A percentile compares a stretch with the other conserved stretches of the same genome.
Conservation (phyloP, 2,888 invertebrate genomes). For the Vesta saturnalis region DNA sequence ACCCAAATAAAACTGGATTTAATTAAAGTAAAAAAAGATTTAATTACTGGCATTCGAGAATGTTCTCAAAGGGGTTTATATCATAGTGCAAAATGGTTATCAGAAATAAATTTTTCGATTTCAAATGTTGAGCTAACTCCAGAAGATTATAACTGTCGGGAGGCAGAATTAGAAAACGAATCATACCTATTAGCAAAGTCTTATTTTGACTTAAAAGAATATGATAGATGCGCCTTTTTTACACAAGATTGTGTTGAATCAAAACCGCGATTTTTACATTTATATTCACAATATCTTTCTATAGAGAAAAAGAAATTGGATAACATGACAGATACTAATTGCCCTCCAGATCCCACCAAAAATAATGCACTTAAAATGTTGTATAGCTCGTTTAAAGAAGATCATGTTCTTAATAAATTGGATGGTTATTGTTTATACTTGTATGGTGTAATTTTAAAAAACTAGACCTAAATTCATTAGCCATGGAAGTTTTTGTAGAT, state of each 20-base stretch:
- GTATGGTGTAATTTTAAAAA: conserved; percentile 93
- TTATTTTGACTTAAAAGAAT: conserved; percentile 91
- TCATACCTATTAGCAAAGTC: conserved; percentile 83
- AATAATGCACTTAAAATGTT: conserved; percentile 67
- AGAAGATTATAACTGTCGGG: conserved; percentile 64
- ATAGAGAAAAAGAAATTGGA: conserved; percentile 91
- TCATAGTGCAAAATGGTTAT: conserved; percentile 88
- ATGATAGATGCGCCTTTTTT: conserved; percentile 86
- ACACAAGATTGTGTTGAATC: conserved; percentile 75
- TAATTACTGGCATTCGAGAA: conserved; percentile 73
- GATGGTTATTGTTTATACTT: conserved; percentile 91
- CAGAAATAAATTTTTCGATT: conserved; percentile 84
- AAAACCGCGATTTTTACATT: conserved; percentile 83
- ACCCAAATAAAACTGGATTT: conserved; percentile 51
- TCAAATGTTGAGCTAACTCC: conserved; percentile 70
- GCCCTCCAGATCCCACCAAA: conserved; percentile 68
- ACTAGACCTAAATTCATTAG: conserved; percentile 80
- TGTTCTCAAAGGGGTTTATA: conserved; percentile 82
- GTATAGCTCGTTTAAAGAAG: conserved; percentile 67
- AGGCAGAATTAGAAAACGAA: conserved; percentile 69
- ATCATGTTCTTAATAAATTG: conserved; percentile 69
- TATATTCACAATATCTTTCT: conserved; percentile 88
- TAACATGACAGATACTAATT: conserved; percentile 71
- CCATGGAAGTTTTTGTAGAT: conserved; percentile 81
- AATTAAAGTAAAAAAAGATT: conserved; percentile 71